Evolutionary conservation across 1,140 invertebrate species (phyloP), one percentile per base, ranked within the genome.

Genomic region (Rhizoglyphus robini): DNA sequence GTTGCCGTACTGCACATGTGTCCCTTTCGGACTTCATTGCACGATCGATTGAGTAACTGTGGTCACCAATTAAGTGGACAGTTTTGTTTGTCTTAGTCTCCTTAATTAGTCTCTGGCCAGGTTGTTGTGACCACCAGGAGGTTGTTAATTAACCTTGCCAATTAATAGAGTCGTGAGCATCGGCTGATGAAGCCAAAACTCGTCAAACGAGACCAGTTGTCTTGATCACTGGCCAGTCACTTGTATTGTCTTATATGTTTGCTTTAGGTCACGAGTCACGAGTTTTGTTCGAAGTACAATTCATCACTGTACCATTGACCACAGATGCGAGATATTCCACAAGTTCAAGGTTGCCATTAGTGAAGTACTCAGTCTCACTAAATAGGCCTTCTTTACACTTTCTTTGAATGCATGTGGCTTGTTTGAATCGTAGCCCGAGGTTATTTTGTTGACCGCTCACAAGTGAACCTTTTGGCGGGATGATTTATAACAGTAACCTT

Each of bases 331-430:
- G 51, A 54, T 54, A 32, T 54, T 54, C 8, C 31, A 23, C 51
- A 54, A 54, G 51, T 20, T 54, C 8, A 8, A 46, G 41, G 41
- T 41, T 41, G 36, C 8, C 18, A 8, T 41, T 18, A 41, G 36
- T 8, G 36, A 18, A 41, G 18, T n/a, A n/a, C n/a, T n/a, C 36
- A 41, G 18, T 11, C 18, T 41, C 18, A 41, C 51, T 54, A 15
- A 54, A 32, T 32, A 23, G 51, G 8, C 51, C 8, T 8, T 23
- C 8, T 46, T 20, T 11, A 54, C 51, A 54, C 51, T 54, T 54
- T 54, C 51, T 54, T 54, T 54, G 51, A 54, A 23, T 54, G 51
- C 51, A 46, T 46, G 41, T 46, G 41, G 41, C 41, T 46, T 46
- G 41, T 46, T 46, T 23, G 15, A 15, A 15, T 15, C 41, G 15